Evolutionary conservation across 1,140 invertebrate species (phyloP), one percentile per base, ranked within the genome.

Genomic region (Sitophilus oryzae): DNA sequence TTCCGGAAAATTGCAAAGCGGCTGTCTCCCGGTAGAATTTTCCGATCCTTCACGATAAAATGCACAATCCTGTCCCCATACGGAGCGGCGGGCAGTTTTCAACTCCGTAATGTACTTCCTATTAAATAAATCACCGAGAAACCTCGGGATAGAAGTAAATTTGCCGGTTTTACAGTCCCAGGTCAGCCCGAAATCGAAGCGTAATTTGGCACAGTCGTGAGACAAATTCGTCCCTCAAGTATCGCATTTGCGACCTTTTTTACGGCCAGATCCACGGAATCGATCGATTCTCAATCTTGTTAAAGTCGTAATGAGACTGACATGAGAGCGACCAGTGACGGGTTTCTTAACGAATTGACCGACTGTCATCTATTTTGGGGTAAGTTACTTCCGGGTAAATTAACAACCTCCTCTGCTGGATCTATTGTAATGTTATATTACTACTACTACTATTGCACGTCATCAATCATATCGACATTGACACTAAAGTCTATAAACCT

Each of bases 141-240:
- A 46, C 45, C 52, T 46, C 52, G 9, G 38, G 45, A 54, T 42
- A 20, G 20, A 47, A 47, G 52, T 54, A 54, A 54, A 47, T 54
- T 54, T 54, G 22, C 52, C 45, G 47, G 52, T 54, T 54, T 54
- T 54, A 54, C 52, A 54, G 37, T 54, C 44, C 43, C 52, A 46
- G 52, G 52, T 54, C 52, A 54, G 52, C 52, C 20, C 45, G 44
- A 54, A 54, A 54, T 54, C 52, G 52, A 54, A 46, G 21, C 52
- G 52, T 54, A 54, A 54, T 47, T 54, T 41, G 52, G 52, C 52
- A 46, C 35, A 47, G 44, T 47, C 9, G 43, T 38, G 52, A 47
- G 44, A 54, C 52, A 54, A 54, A 54, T 54, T 54, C 36, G 43
- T 54, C 44, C 52, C 52, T 45, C 21, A 45, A 41, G 48, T 30